Conservation (phyloP, 1,140 invertebrate species). For the Drosophila orosa region DNA sequence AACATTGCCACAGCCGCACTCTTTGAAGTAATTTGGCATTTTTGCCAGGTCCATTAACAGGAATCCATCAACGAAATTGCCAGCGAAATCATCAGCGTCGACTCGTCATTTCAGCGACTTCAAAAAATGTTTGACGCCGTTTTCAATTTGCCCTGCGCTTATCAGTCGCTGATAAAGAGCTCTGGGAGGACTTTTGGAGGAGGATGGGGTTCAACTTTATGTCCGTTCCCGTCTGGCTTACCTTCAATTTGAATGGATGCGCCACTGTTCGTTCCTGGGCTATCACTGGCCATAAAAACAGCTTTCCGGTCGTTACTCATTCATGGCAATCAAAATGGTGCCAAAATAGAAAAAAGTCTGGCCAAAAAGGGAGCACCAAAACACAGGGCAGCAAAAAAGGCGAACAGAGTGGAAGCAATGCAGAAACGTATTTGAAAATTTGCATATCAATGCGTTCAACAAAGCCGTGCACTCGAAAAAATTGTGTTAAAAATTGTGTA, state of each 20-base stretch:
- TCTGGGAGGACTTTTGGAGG: neutral
- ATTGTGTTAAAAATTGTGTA: rapidly evolving
- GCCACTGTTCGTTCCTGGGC: constrained; percentile 40
- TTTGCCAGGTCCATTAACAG: constrained; percentile 71
- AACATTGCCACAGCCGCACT: constrained; percentile 7
- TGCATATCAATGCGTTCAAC: constrained; percentile 75
- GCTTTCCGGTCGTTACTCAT: constrained; percentile 82
- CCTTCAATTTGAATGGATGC: constrained; percentile 53
- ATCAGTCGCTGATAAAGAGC: constrained; percentile 61
- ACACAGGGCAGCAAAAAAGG: constrained; percentile 17
- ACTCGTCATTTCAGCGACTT: constrained; percentile 78
- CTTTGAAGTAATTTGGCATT: constrained; percentile 52
- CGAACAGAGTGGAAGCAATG: constrained; percentile 12
- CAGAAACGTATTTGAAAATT: constrained; percentile 72
- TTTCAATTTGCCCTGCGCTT: constrained; percentile 78
- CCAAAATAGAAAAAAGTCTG: constrained; percentile 77
- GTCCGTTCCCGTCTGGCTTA: constrained; percentile 58
- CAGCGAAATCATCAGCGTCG: constrained; percentile 71
- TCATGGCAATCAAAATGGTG: constrained; percentile 82
- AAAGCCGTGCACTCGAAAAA: constrained; percentile 33
- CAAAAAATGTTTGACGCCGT: constrained; percentile 67
- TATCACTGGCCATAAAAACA: constrained; percentile 82
- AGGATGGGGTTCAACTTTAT: constrained; percentile 31
- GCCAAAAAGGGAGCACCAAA: constrained; percentile 41
- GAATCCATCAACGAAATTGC: constrained; percentile 81